Base-by-base conservation (phyloP, 2,888 invertebrate species). In the Diogma glabrata region DNA sequence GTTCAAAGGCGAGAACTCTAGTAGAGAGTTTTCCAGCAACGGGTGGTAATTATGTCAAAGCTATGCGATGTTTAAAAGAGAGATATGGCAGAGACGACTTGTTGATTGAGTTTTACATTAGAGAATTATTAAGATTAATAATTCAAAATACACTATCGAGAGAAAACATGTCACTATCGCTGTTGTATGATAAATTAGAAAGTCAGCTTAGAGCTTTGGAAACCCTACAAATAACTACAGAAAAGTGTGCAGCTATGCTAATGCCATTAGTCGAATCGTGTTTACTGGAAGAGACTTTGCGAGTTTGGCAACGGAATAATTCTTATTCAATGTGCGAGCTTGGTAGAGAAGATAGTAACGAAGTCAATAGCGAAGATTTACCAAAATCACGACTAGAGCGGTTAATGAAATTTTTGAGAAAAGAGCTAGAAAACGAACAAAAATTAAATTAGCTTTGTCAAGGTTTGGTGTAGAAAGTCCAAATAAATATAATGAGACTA, bases 201-300 rank as follows among this genome's bases (percentile, higher is more conserved):
- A n/a, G 22, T 22, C 45, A 45, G 20, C 14, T 45, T n/a, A 20
- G 45, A 45, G 45, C 45, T 10, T 45, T 45, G 20, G 45, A 45
- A 45, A 22, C 45, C 12, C 12, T 45, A 23, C 10, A 23, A 20
- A 45, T 45, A 22, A 19, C 9, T 22, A 22, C 9, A 45, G 23
- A 45, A 22, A 23, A 45, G 22, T 22, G 23, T 45, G 45, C 23
- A 3, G 20, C 33, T 14, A 33, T 33, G n/a, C 14, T 33, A 14
- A n/a, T 33, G 14, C 45, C 45, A 22, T 45, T 63, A 2, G 62
- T 62, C 7, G 62, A 63, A 51, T 61, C 59, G 2, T 56, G 57
- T 30, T 38, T 63, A 7, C 62, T 61, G 4, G 59, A 61, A 14
- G 57, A 58, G 22, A 51, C 60, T 12, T 52, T 62, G 17, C 26